phyloP scores from a whole-genome alignment of 2,113 vertebrate species.

The Kryptolebias marmoratus region DNA sequence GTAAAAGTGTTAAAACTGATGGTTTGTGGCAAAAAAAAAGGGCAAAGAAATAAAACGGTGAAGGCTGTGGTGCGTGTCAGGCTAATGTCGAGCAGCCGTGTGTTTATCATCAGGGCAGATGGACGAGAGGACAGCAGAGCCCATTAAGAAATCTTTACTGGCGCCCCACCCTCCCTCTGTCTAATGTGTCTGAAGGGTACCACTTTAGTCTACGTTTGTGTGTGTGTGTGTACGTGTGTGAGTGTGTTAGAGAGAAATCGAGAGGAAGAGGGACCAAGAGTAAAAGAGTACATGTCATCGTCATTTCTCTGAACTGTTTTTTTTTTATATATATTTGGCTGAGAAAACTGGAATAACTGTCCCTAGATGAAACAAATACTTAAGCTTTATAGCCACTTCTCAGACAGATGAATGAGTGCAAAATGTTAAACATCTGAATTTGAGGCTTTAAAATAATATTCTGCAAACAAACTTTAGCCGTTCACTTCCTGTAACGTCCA shows the following conservation, averaged over 20 bases:
- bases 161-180: slow-evolving; percentile 78
- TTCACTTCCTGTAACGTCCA: no score
- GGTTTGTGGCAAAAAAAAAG: slow-evolving; percentile 21
- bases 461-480: no score
- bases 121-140: slow-evolving; percentile 67
- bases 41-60: slow-evolving; percentile 29
- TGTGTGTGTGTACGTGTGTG: slow-evolving; percentile 37
- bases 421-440: no score
- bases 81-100: slow-evolving; percentile 53
- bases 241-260: background rate
- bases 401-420: no score
- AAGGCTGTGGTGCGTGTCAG: slow-evolving; percentile 46
- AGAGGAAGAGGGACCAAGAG: background rate
- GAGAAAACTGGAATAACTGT: no score
- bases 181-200: slow-evolving; percentile 77
- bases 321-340: no score
- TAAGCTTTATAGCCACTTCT: no score
- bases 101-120: slow-evolving; percentile 75
- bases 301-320: slow-evolving; percentile 12
- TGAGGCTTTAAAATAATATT: no score
- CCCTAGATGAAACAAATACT: no score
- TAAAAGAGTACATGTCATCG: slow-evolving; percentile 9
- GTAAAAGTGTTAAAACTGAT: slow-evolving; percentile 24
- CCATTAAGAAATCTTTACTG: slow-evolving; percentile 80
- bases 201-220: slow-evolving; percentile 63